Base-by-base conservation (phyloP, 2,888 invertebrate species). In the Meiosimyza platycephala region DNA sequence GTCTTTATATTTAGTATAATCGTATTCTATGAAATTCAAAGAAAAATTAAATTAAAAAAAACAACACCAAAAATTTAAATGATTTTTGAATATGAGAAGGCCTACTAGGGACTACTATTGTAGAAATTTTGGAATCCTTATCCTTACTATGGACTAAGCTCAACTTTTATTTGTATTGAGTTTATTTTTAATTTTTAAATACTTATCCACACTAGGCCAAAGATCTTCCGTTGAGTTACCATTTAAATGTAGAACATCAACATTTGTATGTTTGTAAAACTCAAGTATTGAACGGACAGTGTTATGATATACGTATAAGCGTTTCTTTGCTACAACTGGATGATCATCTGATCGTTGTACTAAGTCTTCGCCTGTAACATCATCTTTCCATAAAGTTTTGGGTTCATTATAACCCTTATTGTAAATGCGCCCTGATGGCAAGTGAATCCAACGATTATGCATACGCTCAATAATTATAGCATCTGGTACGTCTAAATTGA, bases 381-480 rank as follows among this genome's bases (percentile, higher is more conserved):
- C 97, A 89, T 98, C 97, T 82, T 75, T 76, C 63, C 78, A 79
- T 79, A 90, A 88, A 12, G 91, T 89, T 90, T 95, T 95, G 0
- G 97, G 97, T 70, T 94, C 93, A 85, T 95, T 96, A 86, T 96
- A 97, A 74, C 94, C 94, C 76, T 92, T 91, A 85, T 97, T 95
- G 85, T 97, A 97, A 15, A 96, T 94, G 84, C 97, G 88, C 16
- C 97, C 97, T 84, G 95, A 95, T 6, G 92, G 88, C 75, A 93
- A 87, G 87, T 98, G 97, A 33, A 95, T 90, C 95, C 95, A 97
- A 72, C 97, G 90, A 74, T 90, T 93, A 84, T 94, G 92, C 11
- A 95, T 93, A 80, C 95, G 89, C 65, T 94, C 91, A 78, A 95
- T 90, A 52, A 95, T 94, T 5, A 94, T 90, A 60, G 93, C 91